Evolutionary conservation across 1,140 invertebrate species (phyloP), one percentile per base, ranked within the genome.

Genomic region (Drosophila rhopaloa): DNA sequence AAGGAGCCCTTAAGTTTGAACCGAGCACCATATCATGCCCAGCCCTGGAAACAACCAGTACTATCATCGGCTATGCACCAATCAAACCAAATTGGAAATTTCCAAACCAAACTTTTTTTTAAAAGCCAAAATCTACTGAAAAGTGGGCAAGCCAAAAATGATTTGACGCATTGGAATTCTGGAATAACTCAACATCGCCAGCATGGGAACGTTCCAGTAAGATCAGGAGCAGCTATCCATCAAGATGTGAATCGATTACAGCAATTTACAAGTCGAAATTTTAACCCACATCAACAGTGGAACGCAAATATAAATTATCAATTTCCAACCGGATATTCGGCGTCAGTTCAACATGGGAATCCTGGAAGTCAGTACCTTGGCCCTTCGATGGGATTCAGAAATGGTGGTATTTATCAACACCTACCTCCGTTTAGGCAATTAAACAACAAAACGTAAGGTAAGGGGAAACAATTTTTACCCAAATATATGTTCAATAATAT

Each of bases 371-470:
- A 1, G 0, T 7, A 16, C 27, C 0, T 37, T 4, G 16, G 9
- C 9, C 29, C n/a, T 19, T 11, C 3, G 9, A 32, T 11, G 19
- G 14, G 8, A 37, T 4, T 10, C 50, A 19, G 32, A 16, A 37
- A 11, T 53, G 14, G 5, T 4, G 1, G 3, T 37, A 13, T 40
- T 4, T n/a, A 40, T 40, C 11, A 5, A 5, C 38, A 19, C 9
- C 9, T 11, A 14, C 9, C 2, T 19, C 19, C 19, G 1, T 46
- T 46, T 1, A 46, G 16, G 19, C 19, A 6, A 6, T 1, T 1
- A 19, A 11, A 14, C n/a, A 14, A 35, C 7, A 2, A 53, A 14
- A 37, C 16, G 50, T 53, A 53, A 53, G 50, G 50, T 53, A 53
- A 5, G 32, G 6, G 1, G 7, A 27, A 43, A 43, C 9, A 1